phyloP scores from a whole-genome alignment of 2,113 vertebrate species.

The Paratilapia polleni region DNA sequence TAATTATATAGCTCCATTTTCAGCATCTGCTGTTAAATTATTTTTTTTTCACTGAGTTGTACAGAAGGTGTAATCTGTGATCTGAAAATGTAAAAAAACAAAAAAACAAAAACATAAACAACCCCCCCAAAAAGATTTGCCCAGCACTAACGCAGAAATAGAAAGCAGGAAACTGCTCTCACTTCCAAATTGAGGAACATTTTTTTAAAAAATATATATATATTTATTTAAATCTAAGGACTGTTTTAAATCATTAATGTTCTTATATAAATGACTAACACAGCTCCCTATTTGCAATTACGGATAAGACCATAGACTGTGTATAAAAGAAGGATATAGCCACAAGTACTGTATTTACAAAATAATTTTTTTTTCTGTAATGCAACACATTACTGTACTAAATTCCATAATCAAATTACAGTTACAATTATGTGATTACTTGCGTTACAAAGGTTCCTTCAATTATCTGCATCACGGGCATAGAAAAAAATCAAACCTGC shows the following conservation, averaged over 20 bases:
- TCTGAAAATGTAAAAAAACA: not conserved
- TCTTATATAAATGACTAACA: not conserved
- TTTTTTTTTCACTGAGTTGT: not conserved
- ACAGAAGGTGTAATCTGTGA: conserved; percentile 5
- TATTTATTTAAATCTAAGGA: conserved; percentile 3
- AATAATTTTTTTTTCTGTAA: not conserved
- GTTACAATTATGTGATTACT: not conserved
- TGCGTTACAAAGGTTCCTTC: not conserved
- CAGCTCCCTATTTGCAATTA: conserved; percentile 1
- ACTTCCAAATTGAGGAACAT: not conserved
- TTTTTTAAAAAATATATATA: not conserved
- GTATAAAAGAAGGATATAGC: not conserved
- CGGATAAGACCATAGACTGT: not conserved
- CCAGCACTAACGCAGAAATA: not conserved
- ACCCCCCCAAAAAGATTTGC: too few relatives aligned
- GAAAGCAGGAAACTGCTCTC: not conserved
- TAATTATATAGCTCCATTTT: conserved; percentile 14
- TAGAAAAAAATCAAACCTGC: not conserved
- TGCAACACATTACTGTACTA: not conserved
- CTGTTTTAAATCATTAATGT: conserved; percentile 1
- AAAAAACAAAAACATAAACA: too few relatives aligned
- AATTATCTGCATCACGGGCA: not conserved
- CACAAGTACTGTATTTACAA: not conserved
- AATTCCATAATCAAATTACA: not conserved
- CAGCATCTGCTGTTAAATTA: not conserved